Evolutionary conservation across 2,113 vertebrate genomes (phyloP).

Genomic region (Dipodomys ordii): DNA sequence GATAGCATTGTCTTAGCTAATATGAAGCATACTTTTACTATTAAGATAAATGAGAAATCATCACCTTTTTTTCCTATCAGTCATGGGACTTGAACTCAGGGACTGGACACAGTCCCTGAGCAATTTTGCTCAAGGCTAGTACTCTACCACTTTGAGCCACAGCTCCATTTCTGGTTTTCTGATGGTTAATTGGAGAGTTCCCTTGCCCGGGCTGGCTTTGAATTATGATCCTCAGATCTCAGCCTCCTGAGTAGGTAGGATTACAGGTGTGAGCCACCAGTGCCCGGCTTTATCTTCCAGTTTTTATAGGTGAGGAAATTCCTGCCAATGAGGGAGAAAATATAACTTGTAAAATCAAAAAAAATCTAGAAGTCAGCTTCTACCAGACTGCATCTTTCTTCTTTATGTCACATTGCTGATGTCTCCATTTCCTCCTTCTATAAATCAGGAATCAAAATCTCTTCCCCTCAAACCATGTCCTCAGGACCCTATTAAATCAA

Average conservation of each 20-base stretch:
- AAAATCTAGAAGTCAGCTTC: neutral
- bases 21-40: neutral
- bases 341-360: neutral
- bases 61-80: too few species aligned
- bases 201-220: too few species aligned
- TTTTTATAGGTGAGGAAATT: conserved; percentile 7
- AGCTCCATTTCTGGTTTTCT: too few species aligned
- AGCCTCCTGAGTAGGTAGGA: too few species aligned
- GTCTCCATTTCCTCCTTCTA: neutral
- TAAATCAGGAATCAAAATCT: neutral
- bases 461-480: neutral
- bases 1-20: neutral
- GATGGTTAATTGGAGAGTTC: too few species aligned
- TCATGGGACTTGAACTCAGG: too few species aligned
- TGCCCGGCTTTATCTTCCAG: too few species aligned
- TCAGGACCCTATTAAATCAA: neutral
- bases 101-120: too few species aligned
- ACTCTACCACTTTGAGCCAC: too few species aligned
- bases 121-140: too few species aligned
- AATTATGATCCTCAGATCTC: too few species aligned
- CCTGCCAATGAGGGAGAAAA: neutral
- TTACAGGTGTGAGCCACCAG: too few species aligned
- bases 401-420: neutral
- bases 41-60: neutral
- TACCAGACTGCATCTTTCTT: neutral